These are phyloP conservation scores for Sitodiplosis mosellana DNA, from an alignment of 1,140 invertebrate genomes.

Conservation along the genomic window DNA sequence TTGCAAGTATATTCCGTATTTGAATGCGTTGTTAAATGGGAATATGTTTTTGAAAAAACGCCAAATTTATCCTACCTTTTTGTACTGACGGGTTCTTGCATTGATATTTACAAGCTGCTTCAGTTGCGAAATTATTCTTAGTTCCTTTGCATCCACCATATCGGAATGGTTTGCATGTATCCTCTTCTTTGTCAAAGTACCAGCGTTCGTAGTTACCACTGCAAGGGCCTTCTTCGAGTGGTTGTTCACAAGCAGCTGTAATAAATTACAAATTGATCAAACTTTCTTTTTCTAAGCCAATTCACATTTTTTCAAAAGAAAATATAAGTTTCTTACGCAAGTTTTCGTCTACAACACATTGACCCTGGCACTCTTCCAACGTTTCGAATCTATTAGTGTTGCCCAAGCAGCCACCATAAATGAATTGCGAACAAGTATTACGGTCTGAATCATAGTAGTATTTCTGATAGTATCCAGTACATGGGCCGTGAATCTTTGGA, in stretches of 20 bases:
- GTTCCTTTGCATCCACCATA: constrained; percentile 88
- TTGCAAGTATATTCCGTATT: no score
- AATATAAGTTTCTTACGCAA: constrained; percentile 34
- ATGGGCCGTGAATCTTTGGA: constrained; percentile 68
- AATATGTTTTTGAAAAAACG: not conserved
- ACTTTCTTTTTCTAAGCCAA: not conserved
- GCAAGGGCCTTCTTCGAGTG: constrained; percentile 64
- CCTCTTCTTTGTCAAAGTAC: constrained; percentile 55
- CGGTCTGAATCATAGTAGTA: constrained; percentile 68
- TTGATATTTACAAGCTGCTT: constrained; percentile 57
- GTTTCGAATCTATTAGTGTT: constrained; percentile 79
- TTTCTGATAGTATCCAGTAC: constrained; percentile 54
- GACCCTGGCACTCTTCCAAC: constrained; percentile 59
- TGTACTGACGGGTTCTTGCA: constrained; percentile 52
- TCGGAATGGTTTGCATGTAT: constrained; percentile 52
- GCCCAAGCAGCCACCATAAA: constrained; percentile 70
- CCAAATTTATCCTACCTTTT: constrained; percentile 42
- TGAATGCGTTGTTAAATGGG: no score
- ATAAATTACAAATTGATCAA: constrained; percentile 5
- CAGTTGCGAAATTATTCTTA: constrained; percentile 67
- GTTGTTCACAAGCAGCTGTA: constrained; percentile 63
- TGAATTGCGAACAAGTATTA: constrained; percentile 59
- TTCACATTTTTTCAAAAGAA: not conserved
- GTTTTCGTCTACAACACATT: constrained; percentile 48
- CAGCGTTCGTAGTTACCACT: constrained; percentile 62